Percentiles rank a stretch among this genome's conserved stretches.
phyloP scores from a whole-genome alignment of 2,888 invertebrate species.

The Meliscaeva auricollis region DNA sequence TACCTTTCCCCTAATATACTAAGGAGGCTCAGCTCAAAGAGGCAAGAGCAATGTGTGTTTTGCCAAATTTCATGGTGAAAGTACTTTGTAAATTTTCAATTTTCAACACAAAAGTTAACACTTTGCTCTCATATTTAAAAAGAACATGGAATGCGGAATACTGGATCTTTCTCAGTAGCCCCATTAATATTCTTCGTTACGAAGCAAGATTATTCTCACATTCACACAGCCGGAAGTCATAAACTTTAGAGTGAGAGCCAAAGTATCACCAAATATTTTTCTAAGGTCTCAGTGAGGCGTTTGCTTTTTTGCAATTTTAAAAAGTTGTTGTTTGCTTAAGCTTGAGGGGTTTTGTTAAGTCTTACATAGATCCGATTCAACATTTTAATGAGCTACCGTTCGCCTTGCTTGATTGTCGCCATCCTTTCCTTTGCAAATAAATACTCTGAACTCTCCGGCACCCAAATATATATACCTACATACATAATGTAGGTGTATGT shows the following conservation, averaged over 20 bases:
- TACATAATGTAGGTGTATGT: no score
- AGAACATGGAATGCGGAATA: background rate
- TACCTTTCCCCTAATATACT: slow-evolving; percentile 11
- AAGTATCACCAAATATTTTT: slow-evolving; percentile 64
- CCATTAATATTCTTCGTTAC: background rate
- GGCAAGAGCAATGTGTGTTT: slow-evolving; percentile 25
- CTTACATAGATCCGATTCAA: slow-evolving; percentile 54
- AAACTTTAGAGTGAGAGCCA: slow-evolving; percentile 51
- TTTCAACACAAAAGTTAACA: slow-evolving; percentile 64
- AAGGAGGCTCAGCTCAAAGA: background rate
- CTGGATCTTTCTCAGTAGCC: background rate
- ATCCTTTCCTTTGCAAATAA: slow-evolving; percentile 10
- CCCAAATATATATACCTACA: no score
- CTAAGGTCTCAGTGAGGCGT: slow-evolving; percentile 44
- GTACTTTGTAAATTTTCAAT: slow-evolving; percentile 72
- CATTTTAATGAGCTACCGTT: slow-evolving; percentile 64
- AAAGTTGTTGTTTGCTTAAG: slow-evolving; percentile 58
- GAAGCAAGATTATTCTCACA: slow-evolving; percentile 26
- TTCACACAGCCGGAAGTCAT: slow-evolving; percentile 62
- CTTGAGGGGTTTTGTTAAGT: slow-evolving; percentile 14
- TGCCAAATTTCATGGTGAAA: slow-evolving; percentile 64
- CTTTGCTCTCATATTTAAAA: slow-evolving; percentile 17
- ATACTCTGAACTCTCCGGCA: no score
- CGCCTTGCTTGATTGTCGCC: background rate
- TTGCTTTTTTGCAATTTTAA: slow-evolving; percentile 31